Evolutionary conservation across 2,888 invertebrate genomes (phyloP), one percentile per base, ranked within the genome.

Genomic region (Colostygia pectinataria): DNA sequence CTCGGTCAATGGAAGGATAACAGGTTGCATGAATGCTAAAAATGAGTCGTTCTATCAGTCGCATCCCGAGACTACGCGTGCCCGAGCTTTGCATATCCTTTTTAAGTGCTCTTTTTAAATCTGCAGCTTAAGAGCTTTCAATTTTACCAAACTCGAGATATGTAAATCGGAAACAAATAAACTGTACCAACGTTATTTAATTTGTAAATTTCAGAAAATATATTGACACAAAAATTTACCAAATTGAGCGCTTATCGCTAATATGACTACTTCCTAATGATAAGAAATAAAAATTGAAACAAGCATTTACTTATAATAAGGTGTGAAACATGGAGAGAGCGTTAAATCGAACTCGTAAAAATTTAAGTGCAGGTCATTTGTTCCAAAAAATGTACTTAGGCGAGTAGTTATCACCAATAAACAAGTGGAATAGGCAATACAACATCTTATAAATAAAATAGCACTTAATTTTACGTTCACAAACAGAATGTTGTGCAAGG

Each of bases 1-100:
- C 89, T 82, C 81, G 83, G 83, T 81, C 85, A 86, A 64, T 76
- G 77, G 74, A 77, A 80, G 83, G 82, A 80, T 77, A 80, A 79
- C 80, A 70, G 75, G 79, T 76, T 78, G 69, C 60, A 72, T 69
- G 68, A 68, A 81, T 78, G 81, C 76, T 74, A 75, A 84, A 81
- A 79, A 79, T 80, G 73, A 77, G 61, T 57, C 66, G 66, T 65
- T 69, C 61, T 65, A 68, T 65, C 66, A 64, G 62, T 57, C 56
- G 36, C 33, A 9, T 46, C 48, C 36, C 12, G 42, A 20, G 51
- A 45, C 34, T 39, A 37, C 40, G 50, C 45, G 49, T 53, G 45
- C 49, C 24, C 48, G 32, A 38, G 43, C 43, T 57, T 59, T 57
- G 57, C 57, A 57, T 57, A 57, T 51, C 48, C 14, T 34, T 18